These are phyloP conservation scores for Meteorus sp. DNA, from an alignment of 1,140 invertebrate species.

Conservation along the genomic window DNA sequence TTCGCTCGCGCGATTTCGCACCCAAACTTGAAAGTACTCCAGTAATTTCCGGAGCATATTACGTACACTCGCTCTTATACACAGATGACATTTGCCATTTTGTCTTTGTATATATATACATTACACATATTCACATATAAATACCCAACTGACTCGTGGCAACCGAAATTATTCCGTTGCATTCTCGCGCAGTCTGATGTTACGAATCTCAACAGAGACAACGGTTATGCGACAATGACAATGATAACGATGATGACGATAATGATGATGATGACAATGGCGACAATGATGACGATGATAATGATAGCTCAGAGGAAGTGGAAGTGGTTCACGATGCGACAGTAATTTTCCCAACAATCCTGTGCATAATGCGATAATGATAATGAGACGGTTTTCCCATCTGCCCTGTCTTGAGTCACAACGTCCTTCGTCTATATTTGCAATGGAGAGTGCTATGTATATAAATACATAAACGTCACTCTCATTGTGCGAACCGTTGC, in stretches of 20 bases:
- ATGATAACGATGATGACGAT: background rate
- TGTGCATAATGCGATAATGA: background rate
- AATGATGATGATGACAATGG: too few relatives aligned
- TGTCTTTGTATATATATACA: too few relatives aligned
- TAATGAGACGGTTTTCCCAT: constrained; percentile 4
- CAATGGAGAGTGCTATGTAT: background rate
- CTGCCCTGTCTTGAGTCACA: background rate
- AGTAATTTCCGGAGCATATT: constrained; percentile 31
- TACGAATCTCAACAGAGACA: background rate
- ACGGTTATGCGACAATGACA: background rate
- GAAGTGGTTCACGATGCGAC: background rate
- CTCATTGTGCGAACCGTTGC: background rate
- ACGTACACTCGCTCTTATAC: background rate
- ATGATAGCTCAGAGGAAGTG: too few relatives aligned
- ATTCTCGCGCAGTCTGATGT: background rate
- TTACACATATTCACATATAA: too few relatives aligned
- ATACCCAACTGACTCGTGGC: too few relatives aligned
- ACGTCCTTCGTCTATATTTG: constrained; percentile 1
- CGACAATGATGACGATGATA: too few relatives aligned
- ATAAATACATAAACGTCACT: too few relatives aligned
- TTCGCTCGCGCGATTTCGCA: constrained; percentile 15
- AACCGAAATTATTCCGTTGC: background rate
- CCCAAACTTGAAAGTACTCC: constrained; percentile 24
- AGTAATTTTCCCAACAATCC: constrained; percentile 2
- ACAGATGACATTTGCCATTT: too few relatives aligned